These are phyloP conservation scores for Eurytoma californica DNA, from an alignment of 2,888 invertebrate genomes.

Conservation along the genomic window DNA sequence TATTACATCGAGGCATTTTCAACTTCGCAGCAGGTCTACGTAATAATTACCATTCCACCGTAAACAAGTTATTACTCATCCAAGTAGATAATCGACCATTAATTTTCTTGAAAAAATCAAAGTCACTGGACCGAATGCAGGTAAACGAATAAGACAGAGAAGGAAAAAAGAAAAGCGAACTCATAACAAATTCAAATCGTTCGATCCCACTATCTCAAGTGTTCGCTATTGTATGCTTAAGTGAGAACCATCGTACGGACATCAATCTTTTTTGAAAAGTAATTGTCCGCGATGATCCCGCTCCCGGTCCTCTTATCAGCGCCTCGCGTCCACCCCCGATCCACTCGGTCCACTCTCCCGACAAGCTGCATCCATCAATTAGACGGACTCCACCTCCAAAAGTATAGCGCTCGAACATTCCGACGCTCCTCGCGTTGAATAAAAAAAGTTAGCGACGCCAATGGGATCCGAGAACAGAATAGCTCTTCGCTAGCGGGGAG, in stretches of 20 bases:
- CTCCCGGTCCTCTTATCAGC: conserved; percentile 17
- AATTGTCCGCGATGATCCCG: conserved; percentile 5
- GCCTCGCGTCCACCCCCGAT: not conserved
- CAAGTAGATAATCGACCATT: not conserved
- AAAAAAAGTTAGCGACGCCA: no score
- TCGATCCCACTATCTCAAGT: conserved; percentile 20
- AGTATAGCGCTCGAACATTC: no score
- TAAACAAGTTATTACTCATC: conserved; percentile 29
- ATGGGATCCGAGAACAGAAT: no score
- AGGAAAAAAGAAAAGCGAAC: not conserved
- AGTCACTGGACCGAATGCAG: not conserved
- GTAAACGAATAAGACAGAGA: not conserved
- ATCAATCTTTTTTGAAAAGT: conserved; percentile 32
- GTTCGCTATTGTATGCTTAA: conserved; percentile 22
- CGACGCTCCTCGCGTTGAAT: no score
- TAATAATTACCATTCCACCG: conserved; percentile 31
- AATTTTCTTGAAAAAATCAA: conserved; percentile 29
- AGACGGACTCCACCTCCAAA: no score
- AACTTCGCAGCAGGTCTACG: not conserved
- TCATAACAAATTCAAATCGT: conserved; percentile 29
- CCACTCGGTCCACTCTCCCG: not conserved
- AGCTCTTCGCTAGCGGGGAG: no score
- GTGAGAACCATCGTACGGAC: conserved; percentile 4
- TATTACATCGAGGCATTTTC: conserved; percentile 10
- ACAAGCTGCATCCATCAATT: conserved; percentile 8